Percentiles rank a stretch among this genome's conserved stretches.
Conservation (phyloP, 1,140 invertebrate genomes). For the Lasioglossum baleicum region DNA sequence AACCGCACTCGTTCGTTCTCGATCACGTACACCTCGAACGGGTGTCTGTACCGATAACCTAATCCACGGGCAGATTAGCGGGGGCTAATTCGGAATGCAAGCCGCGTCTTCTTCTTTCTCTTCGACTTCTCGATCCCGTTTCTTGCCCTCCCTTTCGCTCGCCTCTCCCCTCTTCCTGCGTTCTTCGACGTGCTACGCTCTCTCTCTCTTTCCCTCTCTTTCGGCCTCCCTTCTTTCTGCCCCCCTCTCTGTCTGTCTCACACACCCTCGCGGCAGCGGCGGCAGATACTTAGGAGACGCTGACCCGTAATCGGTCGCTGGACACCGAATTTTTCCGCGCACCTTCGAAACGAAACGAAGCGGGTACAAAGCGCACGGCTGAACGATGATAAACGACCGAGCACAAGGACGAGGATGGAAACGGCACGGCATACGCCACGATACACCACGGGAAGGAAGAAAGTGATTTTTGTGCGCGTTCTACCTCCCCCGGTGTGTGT, state of each 20-base stretch:
- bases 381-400: too few relatives aligned
- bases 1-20: neutral
- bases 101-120: constrained; percentile 36
- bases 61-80: constrained; percentile 63
- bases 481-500: constrained; percentile 55
- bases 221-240: constrained; percentile 45
- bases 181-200: constrained; percentile 16
- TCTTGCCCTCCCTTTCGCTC: constrained; percentile 19
- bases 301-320: too few relatives aligned
- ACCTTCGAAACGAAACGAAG: neutral
- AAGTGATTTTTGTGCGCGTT: constrained; percentile 57
- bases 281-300: constrained; percentile 7
- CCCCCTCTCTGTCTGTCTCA: constrained; percentile 2
- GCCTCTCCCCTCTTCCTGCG: constrained; percentile 25
- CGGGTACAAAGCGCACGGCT: too few relatives aligned
- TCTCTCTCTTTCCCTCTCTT: constrained; percentile 50
- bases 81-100: constrained; percentile 55
- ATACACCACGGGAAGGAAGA: constrained; percentile 57
- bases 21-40: neutral
- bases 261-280: neutral
- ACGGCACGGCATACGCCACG: constrained; percentile 28
- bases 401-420: constrained; percentile 20
- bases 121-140: constrained; percentile 17
- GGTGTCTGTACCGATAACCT: constrained; percentile 43
- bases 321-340: neutral